Evolutionary conservation across 1,140 invertebrate genomes (phyloP), one percentile per base, ranked within the genome.

Genomic region (Agrypnia vestita): DNA sequence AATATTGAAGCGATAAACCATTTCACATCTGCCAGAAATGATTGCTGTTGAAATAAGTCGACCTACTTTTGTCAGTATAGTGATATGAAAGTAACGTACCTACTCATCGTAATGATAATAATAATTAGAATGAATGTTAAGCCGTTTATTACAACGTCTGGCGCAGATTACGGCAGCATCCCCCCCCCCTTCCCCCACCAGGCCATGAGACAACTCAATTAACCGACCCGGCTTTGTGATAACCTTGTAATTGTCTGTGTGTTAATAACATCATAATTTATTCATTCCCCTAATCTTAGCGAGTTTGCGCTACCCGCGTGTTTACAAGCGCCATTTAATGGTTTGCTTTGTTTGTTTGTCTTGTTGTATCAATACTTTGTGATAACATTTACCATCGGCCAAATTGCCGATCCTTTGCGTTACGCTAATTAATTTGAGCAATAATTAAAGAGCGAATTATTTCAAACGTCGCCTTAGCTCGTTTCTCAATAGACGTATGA

Each of bases 231-330:
- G 73, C 61, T 80, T 75, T 72, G 75, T 80, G 73, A 71, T 80
- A 80, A 76, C 78, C 73, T 67, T 75, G 73, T 80, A 80, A 80
- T 80, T 80, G 78, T 80, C 78, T 80, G 59, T 55, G 78, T 80
- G 78, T 76, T 80, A 80, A 80, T 80, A 80, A 80, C 78, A 67
- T 67, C 62, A 17, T 80, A 75, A 80, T 80, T 75, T 80, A 80
- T 80, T 80, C 78, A 69, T 76, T 71, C 72, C 61, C 59, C 78
- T 80, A 80, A 80, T 80, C 78, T 79, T 80, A 15, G 72, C 25
- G 53, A 80, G 71, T 79, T 79, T 74, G 69, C 61, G 10, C n/a
- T n/a, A 15, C 62, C 62, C 12, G 62, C 44, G 12, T 67, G 15
- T 17, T 67, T 17, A 46, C 69, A 53, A 53, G 47, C 51, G 13